Evolutionary conservation across 2,888 invertebrate genomes (phyloP), one percentile per base, ranked within the genome.

Genomic region (Phragmatobia fuliginosa): DNA sequence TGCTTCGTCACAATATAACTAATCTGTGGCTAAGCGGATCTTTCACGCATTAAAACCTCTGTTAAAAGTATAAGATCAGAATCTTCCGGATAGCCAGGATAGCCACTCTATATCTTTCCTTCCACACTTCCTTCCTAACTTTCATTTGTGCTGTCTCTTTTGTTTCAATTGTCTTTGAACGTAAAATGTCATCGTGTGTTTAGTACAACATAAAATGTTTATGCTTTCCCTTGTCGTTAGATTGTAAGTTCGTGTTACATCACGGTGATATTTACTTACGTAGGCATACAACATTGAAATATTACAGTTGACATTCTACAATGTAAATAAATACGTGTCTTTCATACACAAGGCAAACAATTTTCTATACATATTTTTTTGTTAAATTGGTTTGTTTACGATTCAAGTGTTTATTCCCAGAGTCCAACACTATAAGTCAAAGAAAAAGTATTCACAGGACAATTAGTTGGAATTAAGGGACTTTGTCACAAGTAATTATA

Each of bases 41-140:
- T 91, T 91, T 92, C 91, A 86, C 90, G 80, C 83, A 75, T 28
- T 38, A 21, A 31, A 61, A n/a, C 81, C 82, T 67, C 76, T 71
- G 79, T 80, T 84, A 80, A 74, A 72, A 76, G 76, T 83, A 83
- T 90, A 82, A 87, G 88, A 90, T 89, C 86, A 87, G 78, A 84
- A 83, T 90, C 90, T 90, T 91, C 90, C 90, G 91, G 85, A 77
- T 79, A 79, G 84, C 79, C 84, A 90, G 89, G 90, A 91, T 92
- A 88, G 64, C 66, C 79, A 77, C 74, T 71, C 71, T 64, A 70
- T 87, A 87, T 85, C 85, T 76, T 79, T 87, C 85, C 72, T 79
- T 74, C 79, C 58, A 71, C 66, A 49, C 70, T 79, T 74, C 79
- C 58, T 70, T 66, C 41, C 70, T 71, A 25, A 73, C 72, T 75